Base-by-base conservation (phyloP, 2,113 vertebrate species). In the Gobio gobio region DNA sequence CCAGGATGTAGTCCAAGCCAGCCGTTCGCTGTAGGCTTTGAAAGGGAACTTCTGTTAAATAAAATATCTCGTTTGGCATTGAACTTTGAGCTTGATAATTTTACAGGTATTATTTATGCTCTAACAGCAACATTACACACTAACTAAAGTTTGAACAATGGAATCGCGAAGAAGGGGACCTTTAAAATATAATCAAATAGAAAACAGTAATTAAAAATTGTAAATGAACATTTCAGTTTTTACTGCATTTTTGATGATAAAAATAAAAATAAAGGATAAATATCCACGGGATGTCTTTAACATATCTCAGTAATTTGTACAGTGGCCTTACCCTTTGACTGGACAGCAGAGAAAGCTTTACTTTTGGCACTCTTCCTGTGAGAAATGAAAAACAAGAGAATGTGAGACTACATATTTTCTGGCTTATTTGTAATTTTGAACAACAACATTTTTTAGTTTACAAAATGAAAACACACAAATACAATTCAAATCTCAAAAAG, bases 321-420 rank as follows among this genome's bases (percentile, higher is more conserved):
- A 36, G 14, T 24, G 3, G 0, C 90, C 96, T 96, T 93, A 97
- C 98, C 97, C 96, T 96, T 96, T 54, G 95, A 96, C 87, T 93
- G 96, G 76, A 94, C 88, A 66, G 91, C 93, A 90, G 93, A 85
- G 84, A 90, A 79, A 18, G 22, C 89, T 91, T 90, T 86, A 9
- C 45, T 83, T 47, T 90, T 89, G 70, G 36, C n/a, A 78, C 93
- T 93, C 87, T 88, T 86, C 89, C 98, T 99, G 86, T 33, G 90
- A 96, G 89, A 94, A 88, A 84, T 83, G 2, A 72, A 73, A 78
- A 75, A 49, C 64, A 3, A 81, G 10, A 59, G 8, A 51, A 26
- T 9, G n/a, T 33, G 24, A 81, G 7, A 36, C 4, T 63, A 45
- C 45, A 61, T 3, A 43, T 72, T 63, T 24, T 24, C n/a, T 26